Percentiles rank a stretch among this genome's conserved stretches.
Conservation (phyloP, 1,140 invertebrate genomes). For the Wiebesia pumilae region DNA sequence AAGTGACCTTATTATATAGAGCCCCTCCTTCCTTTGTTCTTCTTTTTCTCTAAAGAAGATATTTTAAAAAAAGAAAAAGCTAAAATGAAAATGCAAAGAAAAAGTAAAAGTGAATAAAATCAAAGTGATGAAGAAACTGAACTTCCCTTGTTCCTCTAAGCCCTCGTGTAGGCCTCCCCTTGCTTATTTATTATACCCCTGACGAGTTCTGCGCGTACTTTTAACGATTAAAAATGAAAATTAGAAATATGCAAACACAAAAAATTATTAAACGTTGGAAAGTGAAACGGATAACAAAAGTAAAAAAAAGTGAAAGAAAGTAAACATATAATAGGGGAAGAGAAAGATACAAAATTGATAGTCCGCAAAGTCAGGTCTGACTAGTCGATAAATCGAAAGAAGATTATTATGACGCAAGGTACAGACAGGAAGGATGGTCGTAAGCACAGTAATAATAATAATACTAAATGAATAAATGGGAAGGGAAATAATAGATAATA, state of each 20-base stretch:
- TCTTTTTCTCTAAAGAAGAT: conserved; percentile 30
- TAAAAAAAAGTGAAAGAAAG: conserved; percentile 1
- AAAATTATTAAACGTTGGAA: background rate
- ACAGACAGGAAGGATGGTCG: conserved; percentile 24
- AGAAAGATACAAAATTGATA: conserved; percentile 10
- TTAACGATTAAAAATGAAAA: background rate
- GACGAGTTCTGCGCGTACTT: background rate
- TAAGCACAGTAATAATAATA: conserved; percentile 46
- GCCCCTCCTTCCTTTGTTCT: conserved; percentile 48
- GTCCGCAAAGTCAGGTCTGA: conserved; percentile 36
- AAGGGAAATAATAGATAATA: conserved; percentile 36
- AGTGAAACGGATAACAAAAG: background rate
- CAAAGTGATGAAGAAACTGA: conserved; percentile 7
- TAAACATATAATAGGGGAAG: background rate
- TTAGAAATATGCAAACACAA: conserved; percentile 4
- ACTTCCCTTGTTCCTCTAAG: conserved; percentile 32
- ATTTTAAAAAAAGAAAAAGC: background rate
- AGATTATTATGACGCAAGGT: conserved; percentile 7
- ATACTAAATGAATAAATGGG: conserved; percentile 7
- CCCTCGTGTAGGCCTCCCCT: background rate
- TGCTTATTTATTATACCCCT: background rate
- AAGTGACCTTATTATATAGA: conserved; percentile 63
- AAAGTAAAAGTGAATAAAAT: conserved; percentile 25
- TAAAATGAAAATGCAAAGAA: background rate
- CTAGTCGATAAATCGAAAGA: conserved; percentile 48